Evolutionary conservation across 1,140 invertebrate genomes (phyloP).

Genomic region (Papilio machaon): DNA sequence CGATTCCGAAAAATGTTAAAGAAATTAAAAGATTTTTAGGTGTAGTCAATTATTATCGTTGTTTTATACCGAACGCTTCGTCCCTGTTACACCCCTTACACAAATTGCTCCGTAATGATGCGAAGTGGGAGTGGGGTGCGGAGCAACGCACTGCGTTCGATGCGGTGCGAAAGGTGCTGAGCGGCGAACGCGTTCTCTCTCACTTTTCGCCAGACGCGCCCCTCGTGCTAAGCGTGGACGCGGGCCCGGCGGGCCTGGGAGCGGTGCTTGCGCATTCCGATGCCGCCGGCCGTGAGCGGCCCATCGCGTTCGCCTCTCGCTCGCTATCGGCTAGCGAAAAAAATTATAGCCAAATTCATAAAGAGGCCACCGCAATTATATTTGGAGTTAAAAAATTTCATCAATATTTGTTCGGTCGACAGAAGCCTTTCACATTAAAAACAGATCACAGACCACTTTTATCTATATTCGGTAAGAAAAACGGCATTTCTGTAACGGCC

Average conservation of each 20-base stretch:
- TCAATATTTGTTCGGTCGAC: slow-evolving; percentile 66
- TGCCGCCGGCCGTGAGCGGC: slow-evolving; percentile 52
- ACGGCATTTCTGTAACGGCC: slow-evolving; percentile 44
- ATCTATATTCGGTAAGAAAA: slow-evolving; percentile 46
- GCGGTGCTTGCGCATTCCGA: slow-evolving; percentile 56
- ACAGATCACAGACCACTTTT: slow-evolving; percentile 49
- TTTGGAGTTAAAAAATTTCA: slow-evolving; percentile 74
- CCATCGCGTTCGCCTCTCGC: slow-evolving; percentile 74
- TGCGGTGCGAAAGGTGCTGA: slow-evolving; percentile 50
- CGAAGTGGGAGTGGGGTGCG: slow-evolving; percentile 45
- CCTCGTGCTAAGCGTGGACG: slow-evolving; percentile 58
- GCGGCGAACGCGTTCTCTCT: slow-evolving; percentile 57
- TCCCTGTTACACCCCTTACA: slow-evolving; percentile 59
- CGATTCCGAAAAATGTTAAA: slow-evolving; percentile 58
- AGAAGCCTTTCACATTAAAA: slow-evolving; percentile 47
- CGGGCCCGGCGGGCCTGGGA: slow-evolving; percentile 57
- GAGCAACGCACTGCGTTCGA: slow-evolving; percentile 52
- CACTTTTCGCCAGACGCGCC: slow-evolving; percentile 67
- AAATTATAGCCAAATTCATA: slow-evolving; percentile 79
- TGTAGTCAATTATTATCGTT: slow-evolving; percentile 67
- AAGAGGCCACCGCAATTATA: slow-evolving; percentile 78
- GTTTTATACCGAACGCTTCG: slow-evolving; percentile 73
- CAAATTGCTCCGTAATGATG: slow-evolving; percentile 50
- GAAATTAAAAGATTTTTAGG: slow-evolving; percentile 75
- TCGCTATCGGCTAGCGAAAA: slow-evolving; percentile 68